Percentiles rank a stretch among this genome's conserved stretches.
Evolutionary conservation across 2,888 invertebrate species (phyloP).

Genomic region (Parnassius apollo): DNA sequence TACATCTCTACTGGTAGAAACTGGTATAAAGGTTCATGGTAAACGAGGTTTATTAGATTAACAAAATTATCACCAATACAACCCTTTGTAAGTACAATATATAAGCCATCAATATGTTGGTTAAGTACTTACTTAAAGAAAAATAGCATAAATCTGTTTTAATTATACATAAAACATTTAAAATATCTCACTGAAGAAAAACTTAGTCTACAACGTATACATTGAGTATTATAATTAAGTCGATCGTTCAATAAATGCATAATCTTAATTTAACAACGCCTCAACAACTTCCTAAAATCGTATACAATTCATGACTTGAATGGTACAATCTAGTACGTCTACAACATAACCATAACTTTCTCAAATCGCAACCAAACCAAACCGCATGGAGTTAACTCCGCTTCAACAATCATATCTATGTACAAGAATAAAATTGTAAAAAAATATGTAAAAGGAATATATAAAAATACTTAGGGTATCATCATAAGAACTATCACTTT

Average conservation of each 20-base stretch:
- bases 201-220: conserved; percentile 74
- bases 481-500: conserved; percentile 80
- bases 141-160: conserved; percentile 44
- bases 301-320: conserved; percentile 70
- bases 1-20: conserved; percentile 62
- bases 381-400: conserved; percentile 48
- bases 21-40: conserved; percentile 53
- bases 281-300: conserved; percentile 62
- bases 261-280: conserved; percentile 66
- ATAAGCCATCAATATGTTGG: conserved; percentile 42
- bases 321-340: conserved; percentile 44
- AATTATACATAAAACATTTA: conserved; percentile 46
- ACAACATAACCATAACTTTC: conserved; percentile 58
- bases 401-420: conserved; percentile 62
- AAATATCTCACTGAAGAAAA: conserved; percentile 71
- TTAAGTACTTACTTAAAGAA: conserved; percentile 53
- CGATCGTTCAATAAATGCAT: conserved; percentile 74
- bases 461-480: conserved; percentile 79
- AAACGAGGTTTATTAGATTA: conserved; percentile 46
- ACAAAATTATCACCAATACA: conserved; percentile 39
- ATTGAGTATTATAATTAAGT: conserved; percentile 77
- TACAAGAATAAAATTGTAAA: conserved; percentile 77
- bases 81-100: conserved; percentile 55
- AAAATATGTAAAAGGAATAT: conserved; percentile 78
- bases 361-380: conserved; percentile 60